Base-by-base conservation (phyloP, 2,113 vertebrate genomes). In the Sapajus apella region DNA sequence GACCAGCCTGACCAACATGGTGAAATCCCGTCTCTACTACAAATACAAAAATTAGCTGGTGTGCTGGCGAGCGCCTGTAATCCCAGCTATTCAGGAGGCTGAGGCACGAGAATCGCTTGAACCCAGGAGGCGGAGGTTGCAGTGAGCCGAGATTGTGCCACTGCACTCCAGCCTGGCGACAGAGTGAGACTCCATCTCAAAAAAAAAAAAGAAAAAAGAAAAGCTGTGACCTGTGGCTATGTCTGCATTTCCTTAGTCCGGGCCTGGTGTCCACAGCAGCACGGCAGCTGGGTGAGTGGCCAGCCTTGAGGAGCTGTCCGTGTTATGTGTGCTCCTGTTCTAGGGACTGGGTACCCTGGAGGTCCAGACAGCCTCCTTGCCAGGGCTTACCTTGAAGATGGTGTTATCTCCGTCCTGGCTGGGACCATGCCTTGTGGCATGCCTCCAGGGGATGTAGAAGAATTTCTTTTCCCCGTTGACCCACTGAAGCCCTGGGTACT, bases 381-480 rank as follows among this genome's bases (percentile, higher is more conserved):
- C 5, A 32, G 45, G 75, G 8, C 96, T 97, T 61, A 99, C 99
- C 99, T 99, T 99, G 97, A 99, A 99, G 93, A 99, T 99, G 94
- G 99, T 99, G 98, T 99, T 99, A 73, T 99, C 99, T 35, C 97
- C 97, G 0, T 99, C 99, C 8, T 98, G 98, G 6, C 97, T 94
- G 0, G 99, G 99, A 43, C 98, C 97, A 55, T 99, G 99, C 4
- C 99, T 98, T 0, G 99, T 99, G 25, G 99, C 99, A 4, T 99
- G 99, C 92, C 98, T 99, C 99, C 99, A 99, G 9, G 99, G 99
- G 94, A 99, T 99, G 97, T 98, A 99, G 98, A 99, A 99, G 68
- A 98, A 98, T 32, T 98, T 98, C 47, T 97, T 98, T 5, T 99
- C 99, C 0, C 98, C 73, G 2, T 98, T 98, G 85, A 99, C 97